phyloP scores from a whole-genome alignment of 2,888 invertebrate species.

The Tiliacea citrago region DNA sequence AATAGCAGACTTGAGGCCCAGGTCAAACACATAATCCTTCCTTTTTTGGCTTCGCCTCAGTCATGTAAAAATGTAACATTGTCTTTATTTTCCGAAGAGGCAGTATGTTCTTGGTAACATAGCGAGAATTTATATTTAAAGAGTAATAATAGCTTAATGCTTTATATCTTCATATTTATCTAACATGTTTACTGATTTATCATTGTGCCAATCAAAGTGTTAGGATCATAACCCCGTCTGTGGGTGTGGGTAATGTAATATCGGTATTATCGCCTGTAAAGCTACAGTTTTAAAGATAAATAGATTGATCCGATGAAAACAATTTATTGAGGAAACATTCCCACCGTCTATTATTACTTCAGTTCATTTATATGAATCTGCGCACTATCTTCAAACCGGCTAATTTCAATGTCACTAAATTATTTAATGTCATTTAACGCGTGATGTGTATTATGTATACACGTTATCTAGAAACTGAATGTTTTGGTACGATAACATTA shows the following conservation, averaged over 20 bases:
- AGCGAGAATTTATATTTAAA: neutral
- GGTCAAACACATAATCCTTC: too few relatives aligned
- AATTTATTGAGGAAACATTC: conserved; percentile 15
- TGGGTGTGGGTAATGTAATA: conserved; percentile 4
- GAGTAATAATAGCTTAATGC: neutral
- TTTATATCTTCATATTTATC: neutral
- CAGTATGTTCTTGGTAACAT: too few relatives aligned
- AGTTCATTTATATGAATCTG: conserved; percentile 1
- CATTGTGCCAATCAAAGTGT: conserved; percentile 1
- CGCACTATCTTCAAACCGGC: conserved; percentile 6
- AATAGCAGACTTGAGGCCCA: too few relatives aligned
- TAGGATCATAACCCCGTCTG: conserved; percentile 17
- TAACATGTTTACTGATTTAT: conserved; percentile 19
- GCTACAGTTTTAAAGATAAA: conserved; percentile 34
- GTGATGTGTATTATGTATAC: conserved; percentile 29
- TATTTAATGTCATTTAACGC: conserved; percentile 7
- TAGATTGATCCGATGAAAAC: conserved; percentile 10
- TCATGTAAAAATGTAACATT: neutral
- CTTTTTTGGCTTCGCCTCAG: too few relatives aligned
- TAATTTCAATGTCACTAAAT: conserved; percentile 40
- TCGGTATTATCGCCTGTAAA: conserved; percentile 13
- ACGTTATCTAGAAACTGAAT: conserved; percentile 23
- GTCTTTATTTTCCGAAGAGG: neutral
- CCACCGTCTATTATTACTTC: neutral
- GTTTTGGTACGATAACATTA: conserved; percentile 49